Base-by-base conservation (phyloP, 2,113 vertebrate species). In the Esox niger region DNA sequence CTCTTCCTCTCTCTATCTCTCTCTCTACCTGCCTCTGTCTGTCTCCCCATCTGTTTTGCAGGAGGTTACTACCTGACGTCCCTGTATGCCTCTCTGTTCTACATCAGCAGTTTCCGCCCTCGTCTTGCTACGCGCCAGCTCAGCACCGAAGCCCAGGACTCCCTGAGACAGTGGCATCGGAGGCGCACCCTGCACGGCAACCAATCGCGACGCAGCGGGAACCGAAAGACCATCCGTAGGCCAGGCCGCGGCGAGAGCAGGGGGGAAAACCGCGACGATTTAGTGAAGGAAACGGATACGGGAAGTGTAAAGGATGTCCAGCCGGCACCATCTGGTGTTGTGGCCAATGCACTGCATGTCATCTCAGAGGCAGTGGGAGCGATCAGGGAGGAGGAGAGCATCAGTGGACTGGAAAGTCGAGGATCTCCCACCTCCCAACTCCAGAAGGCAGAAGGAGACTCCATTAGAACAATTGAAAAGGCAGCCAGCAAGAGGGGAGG, bases 61-160 rank as follows among this genome's bases (percentile, higher is more conserved):
- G 94, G 93, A 21, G 95, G 94, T 7, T 96, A 96, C 85, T 96
- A 96, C 81, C 89, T 96, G 61, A 96, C 94, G n/a, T 93, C 95
- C 7, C 83, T 95, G 68, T 96, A 95, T 55, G 94, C 94, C 38
- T 90, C 94, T 0, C 90, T 96, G 29, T 92, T 91, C 87, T 94
- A 96, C 84, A 94, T 96, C 66, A 93, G 89, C 78, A 93, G 92
- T 80, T 95, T 92, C 79, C 83, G 84, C 68, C 90, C 94, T 0
- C 82, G 84, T 0, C 17, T 88, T 59, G 79, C 90, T 0, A 87
- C 88, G 0, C 92, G 93, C 2, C 91, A 92, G 66, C 91, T 95
- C 70, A 96, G 94, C 10, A 79, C 81, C 0, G 94, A 96, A 74
- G 95, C 94, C 20, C 90, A 94, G 2, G 69, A 82, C 7, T 96